Conservation (phyloP, 1,140 invertebrate genomes). For the Chymomyza costata region DNA sequence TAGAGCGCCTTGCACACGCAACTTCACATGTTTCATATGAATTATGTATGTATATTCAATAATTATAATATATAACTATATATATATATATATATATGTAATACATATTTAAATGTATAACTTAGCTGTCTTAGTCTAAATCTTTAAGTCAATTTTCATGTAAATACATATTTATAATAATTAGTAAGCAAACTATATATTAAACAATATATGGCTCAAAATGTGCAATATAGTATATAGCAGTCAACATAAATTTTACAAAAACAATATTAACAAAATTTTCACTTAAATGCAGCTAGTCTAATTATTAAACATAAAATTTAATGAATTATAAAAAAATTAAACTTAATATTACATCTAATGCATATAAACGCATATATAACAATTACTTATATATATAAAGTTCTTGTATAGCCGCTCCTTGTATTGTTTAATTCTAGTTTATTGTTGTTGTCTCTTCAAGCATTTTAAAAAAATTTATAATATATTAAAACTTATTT, state of each 20-base stretch:
- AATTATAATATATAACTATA: constrained; percentile 23
- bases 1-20: constrained; percentile 44
- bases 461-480: constrained; percentile 36
- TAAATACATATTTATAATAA: constrained; percentile 36
- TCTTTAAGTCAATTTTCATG: constrained; percentile 53
- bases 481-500: constrained; percentile 35
- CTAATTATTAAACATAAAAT: constrained; percentile 39
- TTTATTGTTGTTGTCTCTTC: constrained; percentile 59
- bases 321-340: not conserved
- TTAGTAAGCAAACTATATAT: constrained; percentile 8
- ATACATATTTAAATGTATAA: constrained; percentile 5
- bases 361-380: constrained; percentile 9
- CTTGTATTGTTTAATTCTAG: constrained; percentile 38
- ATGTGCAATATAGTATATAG: constrained; percentile 36
- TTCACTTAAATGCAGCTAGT: constrained; percentile 32
- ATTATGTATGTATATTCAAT: constrained; percentile 40
- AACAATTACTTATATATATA: constrained; percentile 3
- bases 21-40: constrained; percentile 63
- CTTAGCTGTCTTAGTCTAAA: constrained; percentile 1
- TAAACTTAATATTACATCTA: constrained; percentile 14
- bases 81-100: constrained; percentile 4
- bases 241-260: constrained; percentile 8
- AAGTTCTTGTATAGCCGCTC: constrained; percentile 32
- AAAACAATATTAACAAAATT: constrained; percentile 5
- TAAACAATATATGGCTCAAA: constrained; percentile 47